phyloP scores from a whole-genome alignment of 1,140 invertebrate genomes.

The Drosophila tsacasi region DNA sequence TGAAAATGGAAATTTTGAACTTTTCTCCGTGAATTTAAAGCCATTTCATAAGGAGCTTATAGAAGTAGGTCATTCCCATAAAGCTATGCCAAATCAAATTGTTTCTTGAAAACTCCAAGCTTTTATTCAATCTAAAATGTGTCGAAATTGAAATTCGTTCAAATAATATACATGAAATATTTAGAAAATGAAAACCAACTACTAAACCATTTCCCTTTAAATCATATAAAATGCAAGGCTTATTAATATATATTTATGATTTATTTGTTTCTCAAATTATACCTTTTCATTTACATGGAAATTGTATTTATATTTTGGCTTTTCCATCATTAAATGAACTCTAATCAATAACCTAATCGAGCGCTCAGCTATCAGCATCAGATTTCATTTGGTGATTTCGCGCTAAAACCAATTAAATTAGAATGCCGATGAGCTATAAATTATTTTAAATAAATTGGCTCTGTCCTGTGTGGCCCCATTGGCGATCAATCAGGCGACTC shows the following conservation, averaged over 20 bases:
- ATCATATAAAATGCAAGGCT: neutral
- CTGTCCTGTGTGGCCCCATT: neutral
- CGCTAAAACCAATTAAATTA: conserved; percentile 13
- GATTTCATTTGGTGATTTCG: neutral
- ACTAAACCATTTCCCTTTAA: neutral
- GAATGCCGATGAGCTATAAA: neutral
- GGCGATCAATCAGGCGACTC: conserved; percentile 29
- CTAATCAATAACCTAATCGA: conserved; percentile 9
- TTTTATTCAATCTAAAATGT: neutral
- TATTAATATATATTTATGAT: neutral
- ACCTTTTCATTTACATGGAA: neutral
- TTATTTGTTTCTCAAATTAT: neutral
- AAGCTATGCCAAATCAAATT: neutral
- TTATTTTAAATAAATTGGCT: conserved; percentile 16
- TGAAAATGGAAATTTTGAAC: neutral
- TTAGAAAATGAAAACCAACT: neutral
- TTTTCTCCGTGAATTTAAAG: neutral
- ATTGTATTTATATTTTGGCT: neutral
- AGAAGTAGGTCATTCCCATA: neutral
- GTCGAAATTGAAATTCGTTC: neutral
- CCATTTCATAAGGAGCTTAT: neutral
- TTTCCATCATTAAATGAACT: neutral
- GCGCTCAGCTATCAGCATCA: conserved; percentile 1
- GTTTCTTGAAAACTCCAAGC: too few relatives aligned
- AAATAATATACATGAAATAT: neutral